phyloP scores from a whole-genome alignment of 2,113 vertebrate species.

The Cricetomys ansorgei region DNA sequence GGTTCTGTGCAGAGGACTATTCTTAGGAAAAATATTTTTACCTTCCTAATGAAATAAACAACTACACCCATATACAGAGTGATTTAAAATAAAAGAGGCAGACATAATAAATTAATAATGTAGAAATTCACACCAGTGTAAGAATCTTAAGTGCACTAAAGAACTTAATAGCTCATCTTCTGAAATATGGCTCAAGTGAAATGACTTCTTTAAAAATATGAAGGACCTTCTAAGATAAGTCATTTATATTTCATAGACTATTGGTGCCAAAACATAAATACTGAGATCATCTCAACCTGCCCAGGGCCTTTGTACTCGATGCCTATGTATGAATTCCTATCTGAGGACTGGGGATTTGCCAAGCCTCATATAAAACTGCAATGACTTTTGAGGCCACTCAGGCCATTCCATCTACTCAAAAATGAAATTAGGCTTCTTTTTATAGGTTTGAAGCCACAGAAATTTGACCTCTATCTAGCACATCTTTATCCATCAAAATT shows the following conservation, averaged over 20 bases:
- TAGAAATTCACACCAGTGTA: conserved; percentile 21
- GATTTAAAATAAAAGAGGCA: conserved; percentile 60
- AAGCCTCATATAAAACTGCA: conserved; percentile 65
- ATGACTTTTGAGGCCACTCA: conserved; percentile 68
- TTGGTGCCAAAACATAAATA: conserved; percentile 72
- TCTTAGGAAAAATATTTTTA: not conserved
- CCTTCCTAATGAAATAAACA: conserved; percentile 16
- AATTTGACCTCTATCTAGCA: conserved; percentile 60
- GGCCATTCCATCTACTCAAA: conserved; percentile 64
- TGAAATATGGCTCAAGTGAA: conserved; percentile 49
- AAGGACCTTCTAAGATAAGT: conserved; percentile 31
- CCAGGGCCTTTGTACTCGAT: conserved; percentile 36
- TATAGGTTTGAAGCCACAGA: conserved; percentile 66
- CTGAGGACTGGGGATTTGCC: conserved; percentile 60
- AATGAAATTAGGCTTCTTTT: conserved; percentile 74
- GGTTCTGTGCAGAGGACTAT: not conserved
- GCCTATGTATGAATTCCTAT: conserved; percentile 55
- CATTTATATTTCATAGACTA: conserved; percentile 66
- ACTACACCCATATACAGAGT: not conserved
- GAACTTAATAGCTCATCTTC: not conserved
- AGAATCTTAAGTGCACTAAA: not conserved
- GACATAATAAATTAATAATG: not conserved
- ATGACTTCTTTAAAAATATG: conserved; percentile 56
- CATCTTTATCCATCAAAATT: conserved; percentile 70
- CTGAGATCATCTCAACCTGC: conserved; percentile 55